Evolutionary conservation across 2,797 vertebrate genomes (phyloP), one percentile per base, ranked within the genome.

Genomic region (Iguana delicatissima): DNA sequence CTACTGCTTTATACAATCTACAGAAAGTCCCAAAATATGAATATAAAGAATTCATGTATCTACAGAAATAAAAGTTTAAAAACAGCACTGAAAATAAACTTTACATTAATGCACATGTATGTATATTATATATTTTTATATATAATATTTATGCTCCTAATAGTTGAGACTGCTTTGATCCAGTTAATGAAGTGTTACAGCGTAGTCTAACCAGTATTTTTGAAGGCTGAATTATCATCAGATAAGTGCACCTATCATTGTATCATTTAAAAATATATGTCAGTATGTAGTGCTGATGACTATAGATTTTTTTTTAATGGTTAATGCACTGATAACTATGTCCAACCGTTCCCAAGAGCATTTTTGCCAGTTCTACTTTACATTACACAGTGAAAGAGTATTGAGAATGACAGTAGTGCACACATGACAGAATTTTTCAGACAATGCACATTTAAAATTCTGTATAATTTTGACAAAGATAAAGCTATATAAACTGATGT

Each of bases 21-120:
- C 95, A 94, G 96, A 98, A 97, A 97, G 94, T 94, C 97, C 96
- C 96, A 96, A 97, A 97, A 97, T 95, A 96, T 96, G 94, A 96
- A 97, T 96, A 97, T 81, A 94, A 96, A 93, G 94, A 92, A 95
- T 89, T 91, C 91, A 69, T 81, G 91, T 95, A 93, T 93, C 95
- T 96, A 97, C 95, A 96, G 95, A 96, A 97, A 96, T 80, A 14
- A 95, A 93, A 94, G 69, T 93, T 91, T 93, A 95, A 95, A 97
- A 96, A 94, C 62, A 94, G 94, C 86, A 94, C 90, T 95, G 93
- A 95, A 96, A 97, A 96, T 88, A 96, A 97, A 95, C 85, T 96
- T 95, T 95, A 96, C 89, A 92, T 93, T 95, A 92, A 94, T 38
- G 59, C 91, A 89, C 90, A 88, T 91, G 85, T 87, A 89, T 89